A percentile compares a stretch with the other conserved stretches of the same genome.
phyloP scores from a whole-genome alignment of 2,888 invertebrate species.

The Matsumyia berberina region DNA sequence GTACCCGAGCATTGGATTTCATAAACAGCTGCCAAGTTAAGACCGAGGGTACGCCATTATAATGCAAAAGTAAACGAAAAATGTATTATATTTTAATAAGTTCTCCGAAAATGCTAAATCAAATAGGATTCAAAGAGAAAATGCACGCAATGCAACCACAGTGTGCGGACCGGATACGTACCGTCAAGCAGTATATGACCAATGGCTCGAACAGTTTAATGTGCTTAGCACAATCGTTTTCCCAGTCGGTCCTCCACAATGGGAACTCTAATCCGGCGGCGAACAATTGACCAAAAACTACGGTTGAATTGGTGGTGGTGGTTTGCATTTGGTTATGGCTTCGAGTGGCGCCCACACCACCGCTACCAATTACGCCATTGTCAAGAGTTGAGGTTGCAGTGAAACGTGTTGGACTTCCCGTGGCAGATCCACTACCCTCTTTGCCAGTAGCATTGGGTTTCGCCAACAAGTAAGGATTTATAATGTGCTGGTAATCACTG shows the following conservation, averaged over 20 bases:
- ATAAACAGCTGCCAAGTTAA: slow-evolving; percentile 92
- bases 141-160: slow-evolving; percentile 24
- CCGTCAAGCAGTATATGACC: slow-evolving; percentile 96
- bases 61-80: slow-evolving; percentile 69
- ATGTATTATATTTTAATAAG: slow-evolving; percentile 63
- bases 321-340: slow-evolving; percentile 64
- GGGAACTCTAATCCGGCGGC: slow-evolving; percentile 81
- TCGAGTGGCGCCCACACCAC: slow-evolving; percentile 32
- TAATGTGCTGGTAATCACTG: slow-evolving; percentile 79
- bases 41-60: slow-evolving; percentile 48
- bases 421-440: slow-evolving; percentile 69
- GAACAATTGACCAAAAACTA: slow-evolving; percentile 83
- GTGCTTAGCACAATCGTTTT: slow-evolving; percentile 88
- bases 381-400: slow-evolving; percentile 59
- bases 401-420: slow-evolving; percentile 58
- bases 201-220: slow-evolving; percentile 97
- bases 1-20: slow-evolving; percentile 91
- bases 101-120: slow-evolving; percentile 53
- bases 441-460: slow-evolving; percentile 62
- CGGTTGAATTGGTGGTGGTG: slow-evolving; percentile 57
- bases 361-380: slow-evolving; percentile 57
- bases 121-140: slow-evolving; percentile 48
- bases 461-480: slow-evolving; percentile 80
- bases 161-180: slow-evolving; percentile 81
- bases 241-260: slow-evolving; percentile 84